These are phyloP conservation scores for Polymixis flavicincta DNA, from an alignment of 2,888 invertebrate species.

Conservation along the genomic window DNA sequence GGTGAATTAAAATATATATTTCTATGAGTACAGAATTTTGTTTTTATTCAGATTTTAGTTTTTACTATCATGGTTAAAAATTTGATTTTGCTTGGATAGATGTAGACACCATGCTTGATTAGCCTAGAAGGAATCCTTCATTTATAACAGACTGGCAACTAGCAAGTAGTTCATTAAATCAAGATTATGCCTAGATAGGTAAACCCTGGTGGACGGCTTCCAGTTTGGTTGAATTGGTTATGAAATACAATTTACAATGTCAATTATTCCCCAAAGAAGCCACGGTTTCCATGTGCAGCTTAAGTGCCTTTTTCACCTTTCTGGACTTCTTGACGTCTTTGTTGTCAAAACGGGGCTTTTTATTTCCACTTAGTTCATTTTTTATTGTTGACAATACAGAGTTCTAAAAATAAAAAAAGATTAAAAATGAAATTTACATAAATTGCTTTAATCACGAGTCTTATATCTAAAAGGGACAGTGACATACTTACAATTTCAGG, in stretches of 20 bases:
- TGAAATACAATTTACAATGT: neutral
- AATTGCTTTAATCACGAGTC: neutral
- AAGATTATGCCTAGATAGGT: neutral
- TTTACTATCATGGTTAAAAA: neutral
- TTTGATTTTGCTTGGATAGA: neutral
- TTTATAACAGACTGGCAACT: neutral
- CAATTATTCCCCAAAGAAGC: slow-evolving; percentile 73
- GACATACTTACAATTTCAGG: slow-evolving; percentile 88
- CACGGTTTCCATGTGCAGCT: slow-evolving; percentile 88
- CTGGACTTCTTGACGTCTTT: slow-evolving; percentile 81
- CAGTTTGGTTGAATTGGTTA: neutral
- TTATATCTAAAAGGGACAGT: neutral
- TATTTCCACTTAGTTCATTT: slow-evolving; percentile 80
- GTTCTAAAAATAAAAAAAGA: slow-evolving; percentile 81
- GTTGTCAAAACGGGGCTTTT: slow-evolving; percentile 66
- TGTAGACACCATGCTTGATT: neutral
- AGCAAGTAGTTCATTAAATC: neutral
- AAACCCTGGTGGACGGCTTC: neutral
- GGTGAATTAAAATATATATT: slow-evolving; percentile 55
- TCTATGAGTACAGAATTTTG: slow-evolving; percentile 28
- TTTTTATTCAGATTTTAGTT: slow-evolving; percentile 14
- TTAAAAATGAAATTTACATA: neutral
- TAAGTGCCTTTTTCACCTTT: slow-evolving; percentile 88
- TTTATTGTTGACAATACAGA: slow-evolving; percentile 88
- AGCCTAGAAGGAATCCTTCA: neutral